phyloP scores from a whole-genome alignment of 2,113 vertebrate species.

The Eleginops maclovinus region DNA sequence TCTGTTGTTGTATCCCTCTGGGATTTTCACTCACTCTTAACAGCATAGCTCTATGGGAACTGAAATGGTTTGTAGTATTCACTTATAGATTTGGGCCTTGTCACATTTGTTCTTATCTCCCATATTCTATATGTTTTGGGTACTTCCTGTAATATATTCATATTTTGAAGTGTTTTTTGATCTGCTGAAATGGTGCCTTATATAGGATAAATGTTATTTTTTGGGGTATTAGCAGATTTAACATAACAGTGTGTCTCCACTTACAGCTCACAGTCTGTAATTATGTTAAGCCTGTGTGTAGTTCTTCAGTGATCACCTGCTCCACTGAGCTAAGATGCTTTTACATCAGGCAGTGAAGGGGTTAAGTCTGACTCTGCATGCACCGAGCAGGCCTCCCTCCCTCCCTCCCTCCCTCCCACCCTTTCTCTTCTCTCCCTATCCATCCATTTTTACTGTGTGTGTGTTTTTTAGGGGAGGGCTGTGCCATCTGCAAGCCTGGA shows the following conservation, averaged over 20 bases:
- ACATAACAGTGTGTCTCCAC: not conserved
- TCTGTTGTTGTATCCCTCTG: conserved; percentile 24
- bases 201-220: not conserved
- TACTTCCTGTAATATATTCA: not conserved
- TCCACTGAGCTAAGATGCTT: conserved; percentile 1
- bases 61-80: not conserved
- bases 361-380: conserved; percentile 83
- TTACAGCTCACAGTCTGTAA: not conserved
- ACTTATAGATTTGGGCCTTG: not conserved
- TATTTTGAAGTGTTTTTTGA: not conserved
- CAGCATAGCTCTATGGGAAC: not conserved
- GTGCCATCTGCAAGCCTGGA: conserved; percentile 59
- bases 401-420: conserved; percentile 52
- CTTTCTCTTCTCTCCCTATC: conserved; percentile 18
- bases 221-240: too few relatives aligned
- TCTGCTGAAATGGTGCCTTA: conserved; percentile 1
- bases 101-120: not conserved
- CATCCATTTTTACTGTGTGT: conserved; percentile 67
- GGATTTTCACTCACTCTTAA: conserved; percentile 17
- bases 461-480: conserved; percentile 47
- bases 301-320: conserved; percentile 46
- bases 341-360: conserved; percentile 56
- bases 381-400: conserved; percentile 70
- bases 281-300: not conserved
- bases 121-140: not conserved